phyloP scores from a whole-genome alignment of 2,113 vertebrate species.

The Oriolus oriolus region DNA sequence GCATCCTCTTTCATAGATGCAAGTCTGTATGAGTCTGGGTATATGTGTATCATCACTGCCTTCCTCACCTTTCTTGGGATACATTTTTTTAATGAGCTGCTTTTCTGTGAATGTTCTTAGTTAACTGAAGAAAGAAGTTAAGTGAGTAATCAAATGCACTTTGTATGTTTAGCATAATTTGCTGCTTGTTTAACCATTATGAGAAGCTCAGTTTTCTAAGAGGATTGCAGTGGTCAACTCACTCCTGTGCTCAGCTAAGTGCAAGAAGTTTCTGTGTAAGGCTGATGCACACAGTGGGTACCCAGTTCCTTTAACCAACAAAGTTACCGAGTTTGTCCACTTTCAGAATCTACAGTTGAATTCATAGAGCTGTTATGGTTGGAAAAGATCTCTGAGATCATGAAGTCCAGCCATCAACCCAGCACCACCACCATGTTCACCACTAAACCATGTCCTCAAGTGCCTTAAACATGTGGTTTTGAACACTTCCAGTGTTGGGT shows the following conservation, averaged over 20 bases:
- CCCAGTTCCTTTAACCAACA: neutral
- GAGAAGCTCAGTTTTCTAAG: neutral
- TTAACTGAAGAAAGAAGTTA: neutral
- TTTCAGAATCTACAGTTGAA: neutral
- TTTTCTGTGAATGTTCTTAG: neutral
- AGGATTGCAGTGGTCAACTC: neutral
- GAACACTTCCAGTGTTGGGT: neutral
- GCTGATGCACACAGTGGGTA: neutral
- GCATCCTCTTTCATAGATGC: rapidly evolving
- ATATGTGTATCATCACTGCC: neutral
- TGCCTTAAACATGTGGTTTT: neutral
- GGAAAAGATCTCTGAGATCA: neutral
- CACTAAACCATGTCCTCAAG: neutral
- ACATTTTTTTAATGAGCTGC: neutral
- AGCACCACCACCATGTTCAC: neutral
- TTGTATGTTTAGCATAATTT: neutral
- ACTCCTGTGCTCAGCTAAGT: neutral
- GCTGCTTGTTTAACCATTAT: neutral
- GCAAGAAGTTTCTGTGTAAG: neutral
- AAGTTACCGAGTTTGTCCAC: neutral
- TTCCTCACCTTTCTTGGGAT: neutral
- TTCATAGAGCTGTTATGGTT: neutral
- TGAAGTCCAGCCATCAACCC: neutral
- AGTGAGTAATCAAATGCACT: neutral
- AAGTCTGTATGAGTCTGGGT: neutral